Conservation (phyloP, 2,797 vertebrate species). For the Threskiornis aethiopicus region DNA sequence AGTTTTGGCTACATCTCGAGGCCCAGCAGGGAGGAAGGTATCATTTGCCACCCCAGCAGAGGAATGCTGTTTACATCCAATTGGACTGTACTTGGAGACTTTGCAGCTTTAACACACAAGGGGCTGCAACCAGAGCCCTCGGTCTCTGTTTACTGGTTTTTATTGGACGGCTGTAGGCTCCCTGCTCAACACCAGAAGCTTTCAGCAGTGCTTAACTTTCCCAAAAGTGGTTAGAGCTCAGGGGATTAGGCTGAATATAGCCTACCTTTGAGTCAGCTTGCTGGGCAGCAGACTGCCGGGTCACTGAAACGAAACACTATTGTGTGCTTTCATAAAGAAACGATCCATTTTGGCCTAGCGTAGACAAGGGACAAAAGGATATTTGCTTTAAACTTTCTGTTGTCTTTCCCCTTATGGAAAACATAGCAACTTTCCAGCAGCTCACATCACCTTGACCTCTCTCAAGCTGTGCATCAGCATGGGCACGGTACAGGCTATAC, state of each 20-base stretch:
- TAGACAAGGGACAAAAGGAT: background rate
- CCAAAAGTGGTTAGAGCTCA: background rate
- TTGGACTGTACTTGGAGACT: background rate
- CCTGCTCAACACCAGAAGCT: background rate
- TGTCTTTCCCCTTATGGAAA: background rate
- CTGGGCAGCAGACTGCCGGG: background rate
- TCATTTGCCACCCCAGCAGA: slow-evolving; percentile 20
- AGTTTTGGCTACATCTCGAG: slow-evolving; percentile 34
- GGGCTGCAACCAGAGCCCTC: background rate
- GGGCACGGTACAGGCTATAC: background rate
- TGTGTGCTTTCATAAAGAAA: background rate
- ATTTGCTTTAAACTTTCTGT: background rate
- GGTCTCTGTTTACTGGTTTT: background rate
- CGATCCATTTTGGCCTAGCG: background rate
- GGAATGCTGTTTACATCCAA: slow-evolving; percentile 53
- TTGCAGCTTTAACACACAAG: slow-evolving; percentile 4
- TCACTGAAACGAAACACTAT: background rate
- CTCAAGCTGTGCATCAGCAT: background rate
- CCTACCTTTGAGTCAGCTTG: background rate
- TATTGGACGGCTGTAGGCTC: background rate
- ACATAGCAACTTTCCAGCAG: background rate
- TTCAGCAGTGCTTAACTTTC: background rate
- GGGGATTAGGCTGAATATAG: background rate
- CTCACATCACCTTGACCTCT: background rate
- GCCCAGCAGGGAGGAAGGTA: slow-evolving; percentile 51